These are phyloP conservation scores for Chelon auratus DNA, from an alignment of 2,797 vertebrate species.

Conservation along the genomic window DNA sequence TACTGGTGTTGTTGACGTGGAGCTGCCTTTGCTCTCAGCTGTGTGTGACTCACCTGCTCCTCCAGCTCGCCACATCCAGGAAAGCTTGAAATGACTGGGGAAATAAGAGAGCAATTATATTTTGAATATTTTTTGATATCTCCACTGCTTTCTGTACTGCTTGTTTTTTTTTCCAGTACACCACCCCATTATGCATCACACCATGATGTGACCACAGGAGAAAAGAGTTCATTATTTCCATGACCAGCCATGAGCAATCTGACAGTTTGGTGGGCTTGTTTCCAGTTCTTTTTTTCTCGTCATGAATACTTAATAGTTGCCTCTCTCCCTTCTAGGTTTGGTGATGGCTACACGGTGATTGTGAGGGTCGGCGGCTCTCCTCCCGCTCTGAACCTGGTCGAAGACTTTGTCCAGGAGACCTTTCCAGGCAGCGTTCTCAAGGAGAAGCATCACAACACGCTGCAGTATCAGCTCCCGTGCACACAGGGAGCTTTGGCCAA, in stretches of 20 bases:
- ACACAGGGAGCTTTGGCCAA: conserved; percentile 88
- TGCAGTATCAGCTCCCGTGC: conserved; percentile 94
- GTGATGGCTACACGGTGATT: conserved; percentile 96
- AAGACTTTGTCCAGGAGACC: conserved; percentile 89
- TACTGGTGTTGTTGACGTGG: conserved; percentile 9
- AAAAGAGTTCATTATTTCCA: conserved; percentile 36
- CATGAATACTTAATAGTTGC: neutral
- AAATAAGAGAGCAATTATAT: conserved; percentile 54
- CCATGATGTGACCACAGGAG: conserved; percentile 13
- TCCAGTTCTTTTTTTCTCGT: neutral
- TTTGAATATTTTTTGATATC: conserved; percentile 18
- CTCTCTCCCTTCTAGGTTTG: conserved; percentile 88
- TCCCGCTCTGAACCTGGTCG: conserved; percentile 88
- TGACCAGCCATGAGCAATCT: conserved; percentile 11
- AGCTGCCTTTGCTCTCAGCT: conserved; percentile 19
- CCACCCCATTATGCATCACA: conserved; percentile 18
- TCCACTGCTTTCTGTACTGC: conserved; percentile 3
- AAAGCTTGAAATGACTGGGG: conserved; percentile 17
- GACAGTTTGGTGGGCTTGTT: neutral
- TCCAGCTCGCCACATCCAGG: conserved; percentile 14
- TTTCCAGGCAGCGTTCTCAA: conserved; percentile 93
- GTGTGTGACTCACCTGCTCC: conserved; percentile 38
- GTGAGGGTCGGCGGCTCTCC: conserved; percentile 89
- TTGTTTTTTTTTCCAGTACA: conserved; percentile 6
- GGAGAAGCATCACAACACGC: conserved; percentile 96